Conservation (phyloP, 1,140 invertebrate species). For the Ridgeia piscesae region DNA sequence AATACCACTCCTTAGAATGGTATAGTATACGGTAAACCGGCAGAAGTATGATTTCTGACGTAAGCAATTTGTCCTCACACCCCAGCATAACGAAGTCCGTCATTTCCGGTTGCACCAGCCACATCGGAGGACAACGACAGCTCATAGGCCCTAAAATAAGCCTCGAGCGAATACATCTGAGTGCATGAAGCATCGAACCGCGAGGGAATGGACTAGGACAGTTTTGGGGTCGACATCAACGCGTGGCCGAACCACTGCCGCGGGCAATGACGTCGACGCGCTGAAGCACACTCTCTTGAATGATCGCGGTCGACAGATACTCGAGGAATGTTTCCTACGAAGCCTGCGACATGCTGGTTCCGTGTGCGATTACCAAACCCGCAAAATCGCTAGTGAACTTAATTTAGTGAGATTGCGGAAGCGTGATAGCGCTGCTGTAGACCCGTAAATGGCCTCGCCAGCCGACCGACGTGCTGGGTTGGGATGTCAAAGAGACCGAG, state of each 20-base stretch:
- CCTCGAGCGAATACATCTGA: not conserved
- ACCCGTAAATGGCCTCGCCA: not conserved
- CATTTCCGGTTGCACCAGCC: not conserved
- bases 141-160: not conserved
- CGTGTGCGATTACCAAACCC: not conserved
- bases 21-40: not conserved
- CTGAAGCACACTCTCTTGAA: not conserved
- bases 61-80: not conserved
- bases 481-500: not conserved
- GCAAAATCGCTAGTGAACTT: not conserved
- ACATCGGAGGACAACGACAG: not conserved
- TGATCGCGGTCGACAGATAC: not conserved
- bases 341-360: not conserved
- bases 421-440: not conserved
- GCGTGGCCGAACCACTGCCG: not conserved
- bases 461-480: not conserved
- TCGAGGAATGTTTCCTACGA: not conserved
- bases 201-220: not conserved
- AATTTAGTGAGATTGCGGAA: not conserved
- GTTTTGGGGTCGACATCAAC: not conserved
- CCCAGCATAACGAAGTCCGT: not conserved
- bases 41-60: not conserved
- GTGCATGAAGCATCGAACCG: not conserved
- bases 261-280: not conserved
- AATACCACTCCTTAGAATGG: too few relatives aligned